These are phyloP conservation scores for Camptogramma bilineatum DNA, from an alignment of 2,888 invertebrate species.

Conservation along the genomic window DNA sequence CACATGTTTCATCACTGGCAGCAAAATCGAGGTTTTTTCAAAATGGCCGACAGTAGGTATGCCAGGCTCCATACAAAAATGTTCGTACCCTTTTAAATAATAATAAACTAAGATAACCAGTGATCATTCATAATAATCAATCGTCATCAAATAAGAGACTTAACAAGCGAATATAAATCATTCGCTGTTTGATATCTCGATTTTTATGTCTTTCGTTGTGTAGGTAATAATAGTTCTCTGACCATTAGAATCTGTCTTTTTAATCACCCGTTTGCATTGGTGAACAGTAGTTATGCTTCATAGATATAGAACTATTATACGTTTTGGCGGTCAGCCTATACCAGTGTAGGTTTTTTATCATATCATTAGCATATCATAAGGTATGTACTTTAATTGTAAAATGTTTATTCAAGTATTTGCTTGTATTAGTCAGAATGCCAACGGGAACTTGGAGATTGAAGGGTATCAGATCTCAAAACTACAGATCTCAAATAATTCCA, in stretches of 20 bases:
- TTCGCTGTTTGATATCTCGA: background rate
- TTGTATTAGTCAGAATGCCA: conserved; percentile 20
- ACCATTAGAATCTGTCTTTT: background rate
- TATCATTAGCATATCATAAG: conserved; percentile 84
- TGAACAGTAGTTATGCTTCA: conserved; percentile 9
- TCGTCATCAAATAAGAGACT: no score
- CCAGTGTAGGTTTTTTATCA: conserved; percentile 83
- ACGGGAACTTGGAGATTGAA: conserved; percentile 10
- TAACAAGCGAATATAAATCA: background rate
- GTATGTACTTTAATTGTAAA: conserved; percentile 57
- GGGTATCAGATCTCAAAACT: background rate
- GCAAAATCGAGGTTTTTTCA: no score
- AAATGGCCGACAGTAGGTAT: no score
- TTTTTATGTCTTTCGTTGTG: background rate
- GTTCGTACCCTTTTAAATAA: no score
- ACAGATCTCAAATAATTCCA: no score
- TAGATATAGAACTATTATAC: conserved; percentile 53
- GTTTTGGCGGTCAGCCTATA: conserved; percentile 70
- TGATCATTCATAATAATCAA: no score
- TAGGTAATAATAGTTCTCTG: background rate
- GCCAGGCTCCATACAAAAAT: no score
- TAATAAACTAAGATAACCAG: no score
- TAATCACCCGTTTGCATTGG: conserved; percentile 1
- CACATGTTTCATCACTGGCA: no score
- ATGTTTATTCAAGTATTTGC: conserved; percentile 53